Evolutionary conservation across 1,140 invertebrate species (phyloP), one percentile per base, ranked within the genome.

Genomic region (Aporrectodea caliginosa): DNA sequence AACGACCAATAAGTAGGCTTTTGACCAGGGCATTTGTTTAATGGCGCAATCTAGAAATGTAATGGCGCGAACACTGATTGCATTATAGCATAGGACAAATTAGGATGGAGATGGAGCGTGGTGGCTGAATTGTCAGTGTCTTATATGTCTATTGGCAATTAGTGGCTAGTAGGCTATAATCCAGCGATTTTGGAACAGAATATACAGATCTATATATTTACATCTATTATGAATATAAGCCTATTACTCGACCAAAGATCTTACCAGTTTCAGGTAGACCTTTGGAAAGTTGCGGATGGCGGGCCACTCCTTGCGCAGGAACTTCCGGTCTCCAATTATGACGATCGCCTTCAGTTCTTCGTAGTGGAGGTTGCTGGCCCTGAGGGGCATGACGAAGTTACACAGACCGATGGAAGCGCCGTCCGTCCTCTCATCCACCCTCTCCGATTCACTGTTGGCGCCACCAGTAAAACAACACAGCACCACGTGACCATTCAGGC

Each of bases 301-400:
- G 89, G 98, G 98, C 97, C 97, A 99, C 89, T 98, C 97, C 77
- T 86, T 91, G 82, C 94, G 91, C 83, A 99, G 95, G 87, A 98
- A 98, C 85, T 98, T 96, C 80, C 97, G 94, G 84, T 97, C 96
- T 71, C 96, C 96, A 79, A 99, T 96, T 86, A 99, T 97, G 78
- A 99, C 95, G 84, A 99, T 96, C 89, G 98, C 96, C 89, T 98
- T 98, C 83, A 99, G 91, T 91, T 99, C 97, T 89, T 98, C 96
- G 88, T 98, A 98, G 90, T 98, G 97, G 90, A 98, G 98, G 90
- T 98, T 98, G 84, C 95, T 97, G 82, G 97, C 96, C 86, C 88
- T 82, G 32, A 85, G 74, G 27, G 84, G 84, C 78, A 85, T 79
- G 6, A 85, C 78, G 79, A 85, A 84, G 77, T 75, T 84, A 29